A percentile compares a stretch with the other conserved stretches of the same genome.
Evolutionary conservation across 2,113 vertebrate genomes (phyloP).

Genomic region (Mesocricetus auratus): DNA sequence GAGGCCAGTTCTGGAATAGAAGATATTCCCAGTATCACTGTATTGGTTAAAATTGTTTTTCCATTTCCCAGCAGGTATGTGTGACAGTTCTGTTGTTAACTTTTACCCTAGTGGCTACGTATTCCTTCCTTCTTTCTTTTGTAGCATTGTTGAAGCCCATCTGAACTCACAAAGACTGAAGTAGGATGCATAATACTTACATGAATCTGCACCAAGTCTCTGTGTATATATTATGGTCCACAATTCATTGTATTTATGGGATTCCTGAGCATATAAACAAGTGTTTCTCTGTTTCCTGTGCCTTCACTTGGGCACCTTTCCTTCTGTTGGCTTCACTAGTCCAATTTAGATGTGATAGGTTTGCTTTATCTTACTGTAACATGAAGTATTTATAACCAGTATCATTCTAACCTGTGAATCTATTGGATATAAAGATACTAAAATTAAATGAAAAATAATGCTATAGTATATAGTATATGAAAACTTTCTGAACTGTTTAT

Average conservation of each 20-base stretch:
- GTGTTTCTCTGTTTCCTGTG: neutral
- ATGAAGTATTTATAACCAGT: neutral
- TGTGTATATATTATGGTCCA: neutral
- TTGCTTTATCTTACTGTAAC: neutral
- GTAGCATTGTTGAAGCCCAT: neutral
- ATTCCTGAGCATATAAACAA: neutral
- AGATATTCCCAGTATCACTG: neutral
- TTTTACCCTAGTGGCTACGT: neutral
- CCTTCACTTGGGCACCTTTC: neutral
- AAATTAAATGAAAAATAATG: neutral
- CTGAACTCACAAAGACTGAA: neutral
- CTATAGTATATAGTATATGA: neutral
- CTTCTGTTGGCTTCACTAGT: neutral
- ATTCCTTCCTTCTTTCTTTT: neutral
- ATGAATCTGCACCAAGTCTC: neutral
- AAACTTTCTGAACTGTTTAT: neutral
- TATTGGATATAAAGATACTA: neutral
- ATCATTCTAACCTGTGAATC: neutral
- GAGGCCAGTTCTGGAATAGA: neutral
- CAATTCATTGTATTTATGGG: neutral
- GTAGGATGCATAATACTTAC: neutral
- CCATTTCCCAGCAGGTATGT: neutral
- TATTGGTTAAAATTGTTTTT: neutral
- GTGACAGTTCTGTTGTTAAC: neutral
- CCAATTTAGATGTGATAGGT: neutral